Percentiles rank a stretch among this genome's conserved stretches.
These are phyloP conservation scores for Tigriopus japonicus DNA, from an alignment of 1,140 invertebrate genomes.

Conservation along the genomic window DNA sequence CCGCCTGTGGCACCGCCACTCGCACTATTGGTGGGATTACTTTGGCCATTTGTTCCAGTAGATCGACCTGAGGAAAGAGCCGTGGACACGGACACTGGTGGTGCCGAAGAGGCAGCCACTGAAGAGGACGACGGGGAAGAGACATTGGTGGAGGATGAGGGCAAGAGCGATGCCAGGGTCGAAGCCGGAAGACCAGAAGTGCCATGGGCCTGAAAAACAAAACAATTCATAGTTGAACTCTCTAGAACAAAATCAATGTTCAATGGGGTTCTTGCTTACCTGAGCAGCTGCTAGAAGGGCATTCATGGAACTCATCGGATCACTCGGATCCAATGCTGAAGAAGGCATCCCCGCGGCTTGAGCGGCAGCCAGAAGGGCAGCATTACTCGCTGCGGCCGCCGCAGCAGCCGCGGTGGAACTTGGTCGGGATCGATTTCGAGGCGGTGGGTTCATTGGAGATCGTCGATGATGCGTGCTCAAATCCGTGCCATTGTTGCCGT, in stretches of 20 bases:
- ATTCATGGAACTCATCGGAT: slow-evolving; percentile 9
- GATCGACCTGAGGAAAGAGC: neutral
- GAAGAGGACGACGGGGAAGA: neutral
- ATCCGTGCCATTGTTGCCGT: neutral
- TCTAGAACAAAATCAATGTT: neutral
- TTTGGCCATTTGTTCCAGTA: neutral
- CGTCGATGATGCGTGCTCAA: neutral
- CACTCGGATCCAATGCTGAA: neutral
- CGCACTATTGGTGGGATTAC: neutral
- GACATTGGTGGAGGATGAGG: neutral
- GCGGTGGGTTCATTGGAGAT: neutral
- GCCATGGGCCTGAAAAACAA: neutral
- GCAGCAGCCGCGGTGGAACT: neutral
- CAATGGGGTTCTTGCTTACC: neutral
- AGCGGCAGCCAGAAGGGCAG: slow-evolving; percentile 1
- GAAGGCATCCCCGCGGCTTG: slow-evolving; percentile 1
- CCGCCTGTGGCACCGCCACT: neutral
- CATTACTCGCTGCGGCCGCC: neutral
- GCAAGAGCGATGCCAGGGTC: neutral
- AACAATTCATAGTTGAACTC: too few species aligned
- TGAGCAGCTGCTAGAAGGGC: slow-evolving; percentile 10
- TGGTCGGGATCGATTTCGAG: neutral
- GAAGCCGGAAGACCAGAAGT: neutral
- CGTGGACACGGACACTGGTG: neutral
- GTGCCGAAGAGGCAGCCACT: neutral